A percentile compares a stretch with the other conserved stretches of the same genome.
These are phyloP conservation scores for Chaenocephalus aceratus DNA, from an alignment of 2,113 vertebrate genomes.

Conservation along the genomic window DNA sequence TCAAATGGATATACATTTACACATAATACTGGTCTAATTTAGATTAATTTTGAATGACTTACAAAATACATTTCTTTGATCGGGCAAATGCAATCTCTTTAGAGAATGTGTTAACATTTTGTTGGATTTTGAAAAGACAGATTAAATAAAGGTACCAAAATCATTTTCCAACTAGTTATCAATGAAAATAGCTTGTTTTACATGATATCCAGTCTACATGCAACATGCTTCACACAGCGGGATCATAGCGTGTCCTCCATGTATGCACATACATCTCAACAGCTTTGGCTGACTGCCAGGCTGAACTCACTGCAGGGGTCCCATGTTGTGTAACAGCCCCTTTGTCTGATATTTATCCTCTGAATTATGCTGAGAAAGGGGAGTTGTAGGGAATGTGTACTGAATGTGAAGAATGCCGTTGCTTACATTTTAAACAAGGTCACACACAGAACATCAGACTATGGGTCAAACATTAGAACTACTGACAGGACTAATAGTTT, in stretches of 20 bases:
- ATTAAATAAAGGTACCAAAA: background rate
- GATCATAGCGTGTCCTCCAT: background rate
- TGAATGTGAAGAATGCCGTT: constrained; percentile 71
- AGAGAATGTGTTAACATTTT: background rate
- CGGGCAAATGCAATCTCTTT: background rate
- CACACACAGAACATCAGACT: constrained; percentile 1
- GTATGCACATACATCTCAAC: constrained; percentile 3
- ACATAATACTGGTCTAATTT: background rate
- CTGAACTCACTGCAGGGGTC: constrained; percentile 35
- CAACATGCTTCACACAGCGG: constrained; percentile 14
- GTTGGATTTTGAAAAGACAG: background rate
- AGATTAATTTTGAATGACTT: background rate
- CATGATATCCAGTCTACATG: background rate
- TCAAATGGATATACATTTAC: background rate
- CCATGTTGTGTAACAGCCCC: constrained; percentile 49
- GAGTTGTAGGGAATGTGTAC: constrained; percentile 47
- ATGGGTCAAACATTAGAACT: constrained; percentile 9
- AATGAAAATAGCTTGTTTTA: background rate
- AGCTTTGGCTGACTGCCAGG: constrained; percentile 21
- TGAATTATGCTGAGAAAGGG: constrained; percentile 36
- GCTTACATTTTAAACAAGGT: constrained; percentile 42
- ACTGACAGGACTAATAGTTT: background rate
- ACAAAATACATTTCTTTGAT: background rate
- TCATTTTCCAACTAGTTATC: background rate
- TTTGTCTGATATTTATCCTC: constrained; percentile 48